Evolutionary conservation across 2,797 vertebrate genomes (phyloP), one percentile per base, ranked within the genome.

Genomic region (Enteromius argenteus): DNA sequence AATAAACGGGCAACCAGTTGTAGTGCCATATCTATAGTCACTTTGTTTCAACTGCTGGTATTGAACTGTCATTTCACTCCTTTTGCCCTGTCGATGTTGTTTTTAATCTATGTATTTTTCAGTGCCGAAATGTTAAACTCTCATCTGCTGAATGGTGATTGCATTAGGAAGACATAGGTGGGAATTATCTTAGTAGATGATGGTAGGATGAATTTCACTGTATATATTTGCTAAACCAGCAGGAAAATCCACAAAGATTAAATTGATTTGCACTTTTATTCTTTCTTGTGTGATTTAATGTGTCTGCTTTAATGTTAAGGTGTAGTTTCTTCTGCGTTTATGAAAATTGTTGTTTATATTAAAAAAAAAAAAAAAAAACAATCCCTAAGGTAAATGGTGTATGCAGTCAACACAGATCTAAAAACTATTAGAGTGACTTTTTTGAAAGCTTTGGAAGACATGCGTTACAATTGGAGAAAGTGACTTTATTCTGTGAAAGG

Each of bases 211-310:
- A 90, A 91, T 87, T 95, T 95, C 92, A 95, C 92, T 95, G 94
- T 95, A 94, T 86, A 95, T 95, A 93, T 90, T 90, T 91, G 92
- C 92, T 92, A 90, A 92, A 91, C 91, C 91, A 93, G 91, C 89
- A 87, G 79, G 74, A 91, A 68, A 86, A 80, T 84, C 85, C 83
- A 89, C 88, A 80, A 92, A 94, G 93, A 96, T 94, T 95, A 96
- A 84, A 95, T 95, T 88, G 19, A 95, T 94, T 96, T 95, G 94
- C 95, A 95, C 95, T 96, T 96, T 95, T 94, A 92, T 17, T 56
- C 60, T 44, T 30, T 11, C 19, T 32, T 10, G 68, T 81, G 75
- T 39, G 46, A 64, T 30, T 73, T 83, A 15, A n/a, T 89, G 64
- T 62, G 67, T 68, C 13, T 19, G 51, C 69, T 68, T 30, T 27